A percentile compares a stretch with the other conserved stretches of the same genome.
Conservation (phyloP, 30 jellyfish, hydroid and myxozoan species). For the Aurelia aurita region DNA sequence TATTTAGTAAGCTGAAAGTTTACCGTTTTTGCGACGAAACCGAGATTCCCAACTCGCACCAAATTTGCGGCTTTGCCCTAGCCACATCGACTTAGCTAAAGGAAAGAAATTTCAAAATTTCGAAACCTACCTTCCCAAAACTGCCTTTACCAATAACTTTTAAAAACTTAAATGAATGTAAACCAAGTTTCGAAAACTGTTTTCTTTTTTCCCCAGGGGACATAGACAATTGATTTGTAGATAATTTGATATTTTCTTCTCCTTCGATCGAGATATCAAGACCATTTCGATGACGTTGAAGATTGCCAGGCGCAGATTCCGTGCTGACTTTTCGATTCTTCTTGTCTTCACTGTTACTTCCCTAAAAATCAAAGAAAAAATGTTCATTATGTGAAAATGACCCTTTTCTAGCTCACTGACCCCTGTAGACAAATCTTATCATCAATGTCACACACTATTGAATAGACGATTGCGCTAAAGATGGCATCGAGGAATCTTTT, state of each 20-base stretch:
- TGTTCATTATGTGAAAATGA: too few relatives aligned
- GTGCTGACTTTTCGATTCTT: conserved; percentile 45
- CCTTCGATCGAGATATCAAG: not conserved
- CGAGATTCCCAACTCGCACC: too few relatives aligned
- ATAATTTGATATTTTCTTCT: conserved; percentile 32
- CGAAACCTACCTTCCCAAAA: conserved; percentile 95
- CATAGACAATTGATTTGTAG: conserved; percentile 53
- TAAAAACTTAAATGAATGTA: conserved; percentile 74
- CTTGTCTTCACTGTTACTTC: conserved; percentile 11
- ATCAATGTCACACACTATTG: too few relatives aligned
- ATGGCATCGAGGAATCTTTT: too few relatives aligned
- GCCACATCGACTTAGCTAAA: too few relatives aligned
- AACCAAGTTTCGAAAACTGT: conserved; percentile 42
- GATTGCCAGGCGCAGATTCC: conserved; percentile 74
- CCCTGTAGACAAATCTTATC: too few relatives aligned
- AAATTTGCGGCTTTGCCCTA: too few relatives aligned
- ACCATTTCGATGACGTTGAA: conserved; percentile 55
- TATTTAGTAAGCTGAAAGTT: too few relatives aligned
- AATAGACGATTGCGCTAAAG: too few relatives aligned
- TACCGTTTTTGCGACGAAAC: too few relatives aligned
- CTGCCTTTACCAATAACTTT: conserved; percentile 98
- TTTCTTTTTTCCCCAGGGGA: conserved; percentile 86
- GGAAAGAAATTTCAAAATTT: too few relatives aligned
- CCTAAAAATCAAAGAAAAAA: conserved; percentile 3
- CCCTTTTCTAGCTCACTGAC: too few relatives aligned